A percentile compares a stretch with the other conserved stretches of the same genome.
phyloP scores from a whole-genome alignment of 2,113 vertebrate genomes.

The Corythoichthys intestinalis region DNA sequence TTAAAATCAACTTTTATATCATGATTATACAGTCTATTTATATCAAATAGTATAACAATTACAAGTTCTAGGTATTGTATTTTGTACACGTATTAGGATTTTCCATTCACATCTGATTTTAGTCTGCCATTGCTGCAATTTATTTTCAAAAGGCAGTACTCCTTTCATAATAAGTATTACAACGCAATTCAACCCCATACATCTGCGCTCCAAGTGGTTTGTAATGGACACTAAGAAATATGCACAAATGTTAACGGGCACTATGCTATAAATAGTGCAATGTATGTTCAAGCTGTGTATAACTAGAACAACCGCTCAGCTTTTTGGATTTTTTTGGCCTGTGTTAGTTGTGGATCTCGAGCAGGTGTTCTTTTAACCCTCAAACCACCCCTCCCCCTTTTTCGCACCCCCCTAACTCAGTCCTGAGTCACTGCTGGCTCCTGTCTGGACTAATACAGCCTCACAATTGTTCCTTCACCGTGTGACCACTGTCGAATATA shows the following conservation, averaged over 20 bases:
- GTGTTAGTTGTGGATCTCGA: constrained; percentile 22
- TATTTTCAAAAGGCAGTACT: not conserved
- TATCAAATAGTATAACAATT: not conserved
- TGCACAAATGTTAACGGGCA: constrained; percentile 14
- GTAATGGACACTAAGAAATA: constrained; percentile 20
- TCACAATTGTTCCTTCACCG: constrained; percentile 44
- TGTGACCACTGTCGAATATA: constrained; percentile 33
- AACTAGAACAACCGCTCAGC: constrained; percentile 13
- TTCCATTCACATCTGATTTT: not conserved
- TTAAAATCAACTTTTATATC: not conserved
- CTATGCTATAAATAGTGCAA: constrained; percentile 3
- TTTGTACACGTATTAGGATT: not conserved
- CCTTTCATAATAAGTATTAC: constrained; percentile 1
- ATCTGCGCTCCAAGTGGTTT: constrained; percentile 27
- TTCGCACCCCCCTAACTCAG: constrained; percentile 13
- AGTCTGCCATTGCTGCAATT: not conserved
- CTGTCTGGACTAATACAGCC: constrained; percentile 41
- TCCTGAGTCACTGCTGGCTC: constrained; percentile 37
- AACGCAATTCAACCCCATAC: constrained; percentile 14
- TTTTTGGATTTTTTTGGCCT: constrained; percentile 24
- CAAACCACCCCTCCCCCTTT: not conserved
- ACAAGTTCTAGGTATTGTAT: not conserved
- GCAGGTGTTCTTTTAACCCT: constrained; percentile 24
- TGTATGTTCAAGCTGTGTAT: constrained; percentile 1
- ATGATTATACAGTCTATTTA: not conserved